Conservation (phyloP, 2,888 invertebrate species). For the Matsumyia berberina region DNA sequence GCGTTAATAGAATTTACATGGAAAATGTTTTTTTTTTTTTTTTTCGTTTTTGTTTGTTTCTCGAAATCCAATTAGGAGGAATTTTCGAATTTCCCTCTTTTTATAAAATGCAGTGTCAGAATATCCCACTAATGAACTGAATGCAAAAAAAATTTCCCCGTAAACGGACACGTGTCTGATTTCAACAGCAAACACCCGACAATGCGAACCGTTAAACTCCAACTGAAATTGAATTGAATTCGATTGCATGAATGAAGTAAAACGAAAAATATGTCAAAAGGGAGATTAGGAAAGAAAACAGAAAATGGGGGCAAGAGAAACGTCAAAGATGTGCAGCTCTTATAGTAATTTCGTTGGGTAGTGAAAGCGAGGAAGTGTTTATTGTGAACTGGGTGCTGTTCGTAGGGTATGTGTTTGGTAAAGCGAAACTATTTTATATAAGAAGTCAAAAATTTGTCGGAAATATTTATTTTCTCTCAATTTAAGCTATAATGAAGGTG, state of each 20-base stretch:
- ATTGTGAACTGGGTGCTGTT: conserved; percentile 38
- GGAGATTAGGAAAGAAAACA: conserved; percentile 20
- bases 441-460: not conserved
- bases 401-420: conserved; percentile 1
- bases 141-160: conserved; percentile 26
- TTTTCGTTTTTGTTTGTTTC: not conserved
- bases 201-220: conserved; percentile 68
- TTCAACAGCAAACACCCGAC: conserved; percentile 41
- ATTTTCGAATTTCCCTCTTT: conserved; percentile 4
- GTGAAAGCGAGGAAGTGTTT: not conserved
- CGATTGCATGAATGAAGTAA: conserved; percentile 48
- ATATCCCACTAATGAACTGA: conserved; percentile 12
- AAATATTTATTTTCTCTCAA: no score
- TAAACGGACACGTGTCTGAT: conserved; percentile 12
- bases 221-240: conserved; percentile 69
- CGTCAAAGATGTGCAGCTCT: conserved; percentile 39
- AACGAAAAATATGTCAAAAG: conserved; percentile 35
- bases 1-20: conserved; percentile 40
- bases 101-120: conserved; percentile 4
- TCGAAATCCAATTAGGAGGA: conserved; percentile 46
- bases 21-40: conserved; percentile 17
- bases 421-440: no score
- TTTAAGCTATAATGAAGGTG: no score
- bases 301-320: conserved; percentile 9
- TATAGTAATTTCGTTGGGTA: not conserved